A percentile compares a stretch with the other conserved stretches of the same genome.
These are phyloP conservation scores for Plagodis dolabraria DNA, from an alignment of 2,888 invertebrate genomes.

Conservation along the genomic window DNA sequence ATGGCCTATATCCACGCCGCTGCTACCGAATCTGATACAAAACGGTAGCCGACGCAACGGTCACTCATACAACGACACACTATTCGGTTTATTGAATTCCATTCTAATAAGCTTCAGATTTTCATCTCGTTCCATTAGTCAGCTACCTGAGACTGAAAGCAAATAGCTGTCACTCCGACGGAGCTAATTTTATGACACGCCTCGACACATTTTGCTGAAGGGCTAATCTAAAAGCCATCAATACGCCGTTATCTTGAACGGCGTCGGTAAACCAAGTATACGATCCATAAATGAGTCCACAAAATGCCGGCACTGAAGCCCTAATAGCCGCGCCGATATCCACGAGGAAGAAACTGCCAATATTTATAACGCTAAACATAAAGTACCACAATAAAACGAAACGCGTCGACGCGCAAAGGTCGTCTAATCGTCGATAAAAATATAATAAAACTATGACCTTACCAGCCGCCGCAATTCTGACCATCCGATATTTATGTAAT, in stretches of 20 bases:
- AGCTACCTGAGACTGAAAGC: conserved; percentile 17
- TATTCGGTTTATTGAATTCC: conserved; percentile 71
- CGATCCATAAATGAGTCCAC: conserved; percentile 73
- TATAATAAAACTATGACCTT: conserved; percentile 63
- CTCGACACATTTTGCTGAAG: conserved; percentile 51
- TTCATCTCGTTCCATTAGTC: conserved; percentile 49
- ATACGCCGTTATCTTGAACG: conserved; percentile 72
- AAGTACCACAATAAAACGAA: conserved; percentile 70
- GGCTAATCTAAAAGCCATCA: conserved; percentile 71
- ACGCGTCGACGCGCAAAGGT: conserved; percentile 61
- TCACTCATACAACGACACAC: conserved; percentile 57
- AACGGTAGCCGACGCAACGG: conserved; percentile 65
- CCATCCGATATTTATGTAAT: conserved; percentile 42
- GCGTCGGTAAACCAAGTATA: conserved; percentile 71
- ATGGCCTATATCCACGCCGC: conserved; percentile 63
- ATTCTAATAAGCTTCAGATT: conserved; percentile 66
- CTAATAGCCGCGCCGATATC: conserved; percentile 60
- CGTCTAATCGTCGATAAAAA: conserved; percentile 69
- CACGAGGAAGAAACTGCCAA: conserved; percentile 64
- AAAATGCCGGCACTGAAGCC: conserved; percentile 58
- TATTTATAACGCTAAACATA: conserved; percentile 65
- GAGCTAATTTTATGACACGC: conserved; percentile 62
- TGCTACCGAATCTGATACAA: conserved; percentile 77
- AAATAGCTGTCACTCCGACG: conserved; percentile 30
- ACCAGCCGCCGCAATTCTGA: conserved; percentile 44